Evolutionary conservation across 2,888 invertebrate genomes (phyloP), one percentile per base, ranked within the genome.

Genomic region (Callyntrura sp.): DNA sequence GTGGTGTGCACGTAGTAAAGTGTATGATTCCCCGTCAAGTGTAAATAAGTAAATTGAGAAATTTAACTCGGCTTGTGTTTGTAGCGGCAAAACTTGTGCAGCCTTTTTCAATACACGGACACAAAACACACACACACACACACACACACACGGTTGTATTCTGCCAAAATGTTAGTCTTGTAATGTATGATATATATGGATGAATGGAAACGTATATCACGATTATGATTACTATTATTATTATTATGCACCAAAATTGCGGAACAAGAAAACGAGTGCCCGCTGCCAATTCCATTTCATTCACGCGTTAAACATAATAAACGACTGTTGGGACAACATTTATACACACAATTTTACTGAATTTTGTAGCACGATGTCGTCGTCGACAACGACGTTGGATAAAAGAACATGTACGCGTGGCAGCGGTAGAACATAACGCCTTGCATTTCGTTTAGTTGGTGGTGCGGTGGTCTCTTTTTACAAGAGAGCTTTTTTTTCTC

Each of bases 181-280:
- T 17, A 60, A 60, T n/a, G n/a, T 35, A 35, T 35, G 35, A 6
- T 35, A 4, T 35, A 35, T 35, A 35, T 35, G 35, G 35, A 35
- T 6, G 35, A 6, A 35, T 35, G 5, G 65, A 65, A 28, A 28
- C 65, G 8, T 70, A 70, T 70, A 43, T 17, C 43, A 70, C 43
- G 17, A 68, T 35, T 68, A 68, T 68, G 28, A 68, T 43, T 68
- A 62, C 14, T 62, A 62, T 25, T 6, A 62, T 62, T 62, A 73
- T 73, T 73, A 73, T 73, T 73, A 73, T 73, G 73, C 73, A 73
- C 73, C 73, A 73, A 73, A 73, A 73, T 73, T 73, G 73, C 73
- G 73, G 73, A 73, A 73, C 23, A 48, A 73, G 73, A 73, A 68
- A 73, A 48, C 45, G 73, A 48, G 65, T 65, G 48, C 48, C 48